Percentiles rank a stretch among this genome's conserved stretches.
Conservation (phyloP, 2,113 vertebrate species). For the Rynchops niger region DNA sequence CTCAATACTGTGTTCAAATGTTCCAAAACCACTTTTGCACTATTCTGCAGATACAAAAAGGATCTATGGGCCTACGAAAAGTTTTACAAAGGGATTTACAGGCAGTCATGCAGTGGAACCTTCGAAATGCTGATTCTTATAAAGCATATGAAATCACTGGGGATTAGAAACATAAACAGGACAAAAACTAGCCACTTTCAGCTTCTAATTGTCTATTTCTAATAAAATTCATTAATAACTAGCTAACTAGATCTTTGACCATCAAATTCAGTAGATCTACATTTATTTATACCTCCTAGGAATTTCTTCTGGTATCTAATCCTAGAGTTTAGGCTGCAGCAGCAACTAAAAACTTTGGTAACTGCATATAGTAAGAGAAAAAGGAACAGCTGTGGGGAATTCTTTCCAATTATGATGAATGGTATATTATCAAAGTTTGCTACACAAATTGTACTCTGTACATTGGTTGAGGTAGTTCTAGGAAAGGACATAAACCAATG, state of each 20-base stretch:
- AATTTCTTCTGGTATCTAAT: background rate
- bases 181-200: background rate
- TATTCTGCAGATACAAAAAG: background rate
- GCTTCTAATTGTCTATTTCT: background rate
- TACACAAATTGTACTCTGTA: background rate
- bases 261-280: background rate
- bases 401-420: background rate
- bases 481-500: conserved; percentile 42
- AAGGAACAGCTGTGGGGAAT: background rate
- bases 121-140: background rate
- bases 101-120: background rate
- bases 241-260: background rate
- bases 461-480: conserved; percentile 8
- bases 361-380: background rate
- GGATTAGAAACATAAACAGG: background rate
- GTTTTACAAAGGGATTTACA: background rate
- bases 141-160: background rate
- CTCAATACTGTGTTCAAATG: background rate
- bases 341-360: background rate
- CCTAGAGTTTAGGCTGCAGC: background rate
- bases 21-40: background rate
- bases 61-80: background rate
- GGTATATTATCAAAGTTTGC: background rate
- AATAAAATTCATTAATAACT: background rate
- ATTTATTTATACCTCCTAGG: background rate